Base-by-base conservation (phyloP, 2,888 invertebrate species). In the Parasteatoda lunata region DNA sequence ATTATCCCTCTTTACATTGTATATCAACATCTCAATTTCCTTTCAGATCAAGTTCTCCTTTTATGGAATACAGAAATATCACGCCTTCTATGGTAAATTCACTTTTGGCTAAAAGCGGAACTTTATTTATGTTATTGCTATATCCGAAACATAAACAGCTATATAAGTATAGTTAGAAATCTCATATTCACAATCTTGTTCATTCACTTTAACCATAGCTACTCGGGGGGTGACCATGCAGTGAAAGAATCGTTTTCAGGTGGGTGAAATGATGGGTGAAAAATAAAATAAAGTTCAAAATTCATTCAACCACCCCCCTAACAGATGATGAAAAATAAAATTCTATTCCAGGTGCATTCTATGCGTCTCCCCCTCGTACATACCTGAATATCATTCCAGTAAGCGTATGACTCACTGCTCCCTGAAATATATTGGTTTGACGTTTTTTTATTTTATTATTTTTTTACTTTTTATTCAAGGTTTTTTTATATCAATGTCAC, bases 221-320 rank as follows among this genome's bases (percentile, higher is more conserved):
- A 30, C 30, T 30, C 30, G 30, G 30, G 30, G 30, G 30, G 30
- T 30, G 30, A 30, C 30, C 30, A 30, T 30, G 30, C 30, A 30
- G 2, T 1, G 30, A 30, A 30, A 30, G 30, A 30, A 30, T 30
- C 30, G 30, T 30, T 30, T 59, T 59, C 59, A 59, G 59, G 59
- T 59, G 59, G 59, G 59, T 59, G 59, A 9, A 59, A 59, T 59
- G 59, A n/a, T 59, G 59, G 59, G n/a, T 59, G n/a, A 59, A 59
- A 59, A 54, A 54, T 54, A 54, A 59, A 59, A n/a, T 59, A 59
- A 59, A 59, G n/a, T 6, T n/a, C 59, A 11, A 59, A 59, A 59
- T 59, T 13, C 59, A 30, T 30, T 59, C n/a, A 59, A 13, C 59
- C 59, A 59, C 59, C 59, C 59, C n/a, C 59, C 9, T 9, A 59